phyloP scores from a whole-genome alignment of 1,140 invertebrate species.

The Maniola jurtina region DNA sequence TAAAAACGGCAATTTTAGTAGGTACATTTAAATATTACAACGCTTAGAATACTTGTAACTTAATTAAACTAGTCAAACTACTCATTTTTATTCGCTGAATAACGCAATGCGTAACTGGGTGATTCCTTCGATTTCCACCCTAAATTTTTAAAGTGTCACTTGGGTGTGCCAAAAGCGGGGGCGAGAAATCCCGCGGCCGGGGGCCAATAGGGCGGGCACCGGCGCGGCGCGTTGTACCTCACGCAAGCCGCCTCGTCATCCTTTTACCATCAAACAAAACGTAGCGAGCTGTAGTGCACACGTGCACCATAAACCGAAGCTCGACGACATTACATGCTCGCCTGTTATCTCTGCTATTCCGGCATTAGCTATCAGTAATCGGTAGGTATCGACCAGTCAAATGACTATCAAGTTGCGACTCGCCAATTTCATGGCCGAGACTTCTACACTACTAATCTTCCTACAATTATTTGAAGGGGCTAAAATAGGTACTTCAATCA shows the following conservation, averaged over 20 bases:
- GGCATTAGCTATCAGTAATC: background rate
- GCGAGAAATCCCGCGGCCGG: constrained; percentile 22
- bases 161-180: constrained; percentile 39
- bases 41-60: background rate
- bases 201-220: constrained; percentile 19
- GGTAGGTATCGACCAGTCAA: too few relatives aligned
- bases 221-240: constrained; percentile 25
- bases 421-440: constrained; percentile 16
- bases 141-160: constrained; percentile 40
- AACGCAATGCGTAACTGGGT: constrained; percentile 30
- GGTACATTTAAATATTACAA: too few relatives aligned
- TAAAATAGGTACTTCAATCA: too few relatives aligned
- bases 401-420: constrained; percentile 9
- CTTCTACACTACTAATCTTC: too few relatives aligned
- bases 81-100: constrained; percentile 8
- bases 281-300: constrained; percentile 27
- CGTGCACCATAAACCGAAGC: constrained; percentile 12
- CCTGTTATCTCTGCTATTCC: constrained; percentile 4
- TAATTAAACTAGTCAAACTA: background rate
- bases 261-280: constrained; percentile 33
- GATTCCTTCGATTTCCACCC: constrained; percentile 33
- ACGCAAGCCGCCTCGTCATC: constrained; percentile 32
- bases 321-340: constrained; percentile 5
- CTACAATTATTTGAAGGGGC: too few relatives aligned
- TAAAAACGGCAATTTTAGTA: too few relatives aligned